Base-by-base conservation (phyloP, 1,140 invertebrate species). In the Eubasilissa regina region DNA sequence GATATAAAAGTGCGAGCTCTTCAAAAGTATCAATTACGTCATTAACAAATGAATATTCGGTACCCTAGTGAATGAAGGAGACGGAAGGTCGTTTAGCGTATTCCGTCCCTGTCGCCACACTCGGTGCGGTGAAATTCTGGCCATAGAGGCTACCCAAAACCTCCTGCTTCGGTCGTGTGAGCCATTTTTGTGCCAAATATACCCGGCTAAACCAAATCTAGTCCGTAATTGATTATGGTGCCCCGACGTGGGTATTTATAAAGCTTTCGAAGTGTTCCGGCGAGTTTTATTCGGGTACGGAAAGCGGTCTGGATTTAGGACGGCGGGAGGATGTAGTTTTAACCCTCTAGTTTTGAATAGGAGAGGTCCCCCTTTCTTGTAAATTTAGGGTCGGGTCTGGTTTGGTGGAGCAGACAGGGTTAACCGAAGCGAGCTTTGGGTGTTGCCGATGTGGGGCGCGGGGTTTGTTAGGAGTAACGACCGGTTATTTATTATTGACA, bases 171-270 rank as follows among this genome's bases (percentile, higher is more conserved):
- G 77, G 80, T 81, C 45, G 77, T 81, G 77, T 64, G 80, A 81
- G 77, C 77, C 80, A 73, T 77, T 78, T 79, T 79, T 68, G 78
- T 77, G 73, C 80, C 78, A 79, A 82, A 82, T 77, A 75, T 82
- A 78, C 78, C 75, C 78, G 78, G 75, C 66, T 78, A 77, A 82
- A 80, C 81, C 81, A 75, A 80, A 82, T 82, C 81, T 80, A 79
- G 81, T 76, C 81, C 75, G 75, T 82, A 82, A 82, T 82, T 82
- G 81, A 82, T 82, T 80, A 82, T 82, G 81, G 79, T 82, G 56
- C 78, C 78, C 73, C 74, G 48, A 64, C 75, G 47, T 75, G 75
- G 78, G 81, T 76, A 75, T 80, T 80, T 78, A 80, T 80, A 80
- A 78, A 80, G 72, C 48, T 43, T 44, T 55, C 47, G 64, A 19